These are phyloP conservation scores for Vireo altiloquus DNA, from an alignment of 2,113 vertebrate genomes.

Conservation along the genomic window DNA sequence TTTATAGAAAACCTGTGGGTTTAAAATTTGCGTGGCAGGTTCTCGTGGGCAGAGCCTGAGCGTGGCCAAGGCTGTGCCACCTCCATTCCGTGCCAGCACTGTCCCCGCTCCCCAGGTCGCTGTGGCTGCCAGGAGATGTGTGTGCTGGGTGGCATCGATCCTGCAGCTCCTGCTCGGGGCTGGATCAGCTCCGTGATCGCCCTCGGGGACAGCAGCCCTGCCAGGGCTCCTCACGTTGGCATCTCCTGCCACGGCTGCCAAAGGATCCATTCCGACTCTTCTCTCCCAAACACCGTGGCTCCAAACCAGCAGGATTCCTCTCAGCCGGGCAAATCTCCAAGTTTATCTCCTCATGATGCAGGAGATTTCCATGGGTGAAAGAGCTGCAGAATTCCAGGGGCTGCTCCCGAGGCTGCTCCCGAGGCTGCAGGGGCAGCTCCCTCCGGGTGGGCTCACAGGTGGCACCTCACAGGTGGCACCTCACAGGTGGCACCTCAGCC, in stretches of 20 bases:
- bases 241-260: background rate
- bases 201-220: rapidly evolving
- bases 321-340: background rate
- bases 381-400: rapidly evolving
- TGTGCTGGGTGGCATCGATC: too few relatives aligned
- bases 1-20: background rate
- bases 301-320: background rate
- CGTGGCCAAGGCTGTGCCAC: rapidly evolving
- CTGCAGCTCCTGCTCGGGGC: too few relatives aligned
- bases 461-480: too few relatives aligned
- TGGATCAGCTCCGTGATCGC: too few relatives aligned
- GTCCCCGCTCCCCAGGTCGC: background rate
- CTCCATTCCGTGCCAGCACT: rapidly evolving
- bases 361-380: background rate
- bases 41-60: too few relatives aligned
- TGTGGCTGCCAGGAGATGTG: background rate
- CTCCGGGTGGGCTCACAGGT: rapidly evolving
- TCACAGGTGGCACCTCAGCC: rapidly evolving
- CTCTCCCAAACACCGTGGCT: rapidly evolving
- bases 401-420: background rate
- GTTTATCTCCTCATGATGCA: background rate
- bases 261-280: background rate
- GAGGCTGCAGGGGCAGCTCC: background rate
- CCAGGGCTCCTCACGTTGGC: background rate
- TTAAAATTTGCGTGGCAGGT: rapidly evolving